These are phyloP conservation scores for Odontamblyopus rebecca DNA, from an alignment of 2,797 vertebrate genomes.

Conservation along the genomic window DNA sequence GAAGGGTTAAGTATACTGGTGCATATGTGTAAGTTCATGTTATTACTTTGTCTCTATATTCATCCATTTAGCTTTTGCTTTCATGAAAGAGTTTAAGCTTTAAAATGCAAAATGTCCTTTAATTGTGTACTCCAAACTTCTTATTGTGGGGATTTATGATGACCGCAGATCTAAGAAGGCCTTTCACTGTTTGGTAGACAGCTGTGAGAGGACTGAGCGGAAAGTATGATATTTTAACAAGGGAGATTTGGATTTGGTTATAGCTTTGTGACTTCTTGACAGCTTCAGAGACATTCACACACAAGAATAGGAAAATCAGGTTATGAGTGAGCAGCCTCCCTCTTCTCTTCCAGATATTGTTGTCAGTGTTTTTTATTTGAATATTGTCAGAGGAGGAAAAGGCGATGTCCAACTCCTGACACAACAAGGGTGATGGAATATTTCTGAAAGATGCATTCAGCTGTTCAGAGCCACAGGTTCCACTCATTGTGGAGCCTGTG, in stretches of 20 bases:
- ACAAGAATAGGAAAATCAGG: slow-evolving; percentile 48
- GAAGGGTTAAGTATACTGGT: too few relatives aligned
- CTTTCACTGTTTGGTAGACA: slow-evolving; percentile 50
- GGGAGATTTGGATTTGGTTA: slow-evolving; percentile 63
- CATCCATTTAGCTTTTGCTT: slow-evolving; percentile 28
- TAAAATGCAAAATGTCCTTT: slow-evolving; percentile 56
- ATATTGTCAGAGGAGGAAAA: slow-evolving; percentile 22
- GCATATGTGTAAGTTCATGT: neutral
- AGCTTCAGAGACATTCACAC: slow-evolving; percentile 36
- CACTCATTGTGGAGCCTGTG: neutral
- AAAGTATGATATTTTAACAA: slow-evolving; percentile 65
- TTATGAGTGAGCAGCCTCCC: slow-evolving; percentile 38
- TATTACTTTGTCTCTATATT: slow-evolving; percentile 6
- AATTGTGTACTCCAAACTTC: slow-evolving; percentile 63
- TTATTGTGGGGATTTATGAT: slow-evolving; percentile 39
- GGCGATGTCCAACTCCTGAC: slow-evolving; percentile 23
- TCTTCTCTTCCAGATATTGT: slow-evolving; percentile 40
- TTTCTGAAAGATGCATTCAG: slow-evolving; percentile 6
- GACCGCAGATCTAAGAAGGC: slow-evolving; percentile 66
- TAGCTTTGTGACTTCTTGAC: slow-evolving; percentile 53
- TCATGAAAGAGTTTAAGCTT: slow-evolving; percentile 46
- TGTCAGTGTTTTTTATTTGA: slow-evolving; percentile 38
- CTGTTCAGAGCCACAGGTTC: neutral
- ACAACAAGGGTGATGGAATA: slow-evolving; percentile 18
- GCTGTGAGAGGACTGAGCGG: slow-evolving; percentile 60